phyloP scores from a whole-genome alignment of 2,888 invertebrate genomes.

The Drosophila koepferae region DNA sequence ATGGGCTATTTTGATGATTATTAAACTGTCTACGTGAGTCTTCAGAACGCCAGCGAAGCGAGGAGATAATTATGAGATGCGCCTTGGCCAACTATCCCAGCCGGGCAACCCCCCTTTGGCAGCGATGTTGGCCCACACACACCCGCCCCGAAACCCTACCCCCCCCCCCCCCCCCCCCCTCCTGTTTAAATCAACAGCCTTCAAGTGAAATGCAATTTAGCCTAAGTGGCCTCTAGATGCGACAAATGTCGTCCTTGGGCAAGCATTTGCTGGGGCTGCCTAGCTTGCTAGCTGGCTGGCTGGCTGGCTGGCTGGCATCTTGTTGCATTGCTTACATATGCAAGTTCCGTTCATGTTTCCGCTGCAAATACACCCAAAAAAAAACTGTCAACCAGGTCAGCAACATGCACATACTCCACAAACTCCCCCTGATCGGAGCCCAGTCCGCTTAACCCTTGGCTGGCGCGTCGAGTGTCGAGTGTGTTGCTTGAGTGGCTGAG shows the following conservation, averaged over 20 bases:
- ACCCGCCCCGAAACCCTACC: neutral
- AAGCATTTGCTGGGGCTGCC: neutral
- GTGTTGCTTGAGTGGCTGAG: conserved; percentile 76
- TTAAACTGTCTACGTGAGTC: conserved; percentile 77
- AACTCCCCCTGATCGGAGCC: neutral
- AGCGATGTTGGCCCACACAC: neutral
- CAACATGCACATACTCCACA: neutral
- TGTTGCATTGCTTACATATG: conserved; percentile 58
- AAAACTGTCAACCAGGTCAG: conserved; percentile 72
- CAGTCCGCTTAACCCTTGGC: neutral
- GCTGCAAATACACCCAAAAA: conserved; percentile 33
- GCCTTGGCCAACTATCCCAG: conserved; percentile 53
- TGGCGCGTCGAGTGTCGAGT: conserved; percentile 67
- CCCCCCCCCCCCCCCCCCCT: neutral
- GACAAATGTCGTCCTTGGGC: conserved; percentile 69
- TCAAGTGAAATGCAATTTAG: conserved; percentile 77
- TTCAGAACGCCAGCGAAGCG: conserved; percentile 74
- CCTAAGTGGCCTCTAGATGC: conserved; percentile 75
- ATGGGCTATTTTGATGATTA: conserved; percentile 55
- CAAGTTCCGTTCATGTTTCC: conserved; percentile 73
- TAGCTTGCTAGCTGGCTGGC: too few relatives aligned
- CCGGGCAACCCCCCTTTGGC: neutral
- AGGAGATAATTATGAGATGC: conserved; percentile 80
- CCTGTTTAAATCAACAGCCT: conserved; percentile 18
- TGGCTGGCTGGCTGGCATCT: conserved; percentile 5